Conservation (phyloP, 1,140 invertebrate species). For the Zaprionus nigranus region DNA sequence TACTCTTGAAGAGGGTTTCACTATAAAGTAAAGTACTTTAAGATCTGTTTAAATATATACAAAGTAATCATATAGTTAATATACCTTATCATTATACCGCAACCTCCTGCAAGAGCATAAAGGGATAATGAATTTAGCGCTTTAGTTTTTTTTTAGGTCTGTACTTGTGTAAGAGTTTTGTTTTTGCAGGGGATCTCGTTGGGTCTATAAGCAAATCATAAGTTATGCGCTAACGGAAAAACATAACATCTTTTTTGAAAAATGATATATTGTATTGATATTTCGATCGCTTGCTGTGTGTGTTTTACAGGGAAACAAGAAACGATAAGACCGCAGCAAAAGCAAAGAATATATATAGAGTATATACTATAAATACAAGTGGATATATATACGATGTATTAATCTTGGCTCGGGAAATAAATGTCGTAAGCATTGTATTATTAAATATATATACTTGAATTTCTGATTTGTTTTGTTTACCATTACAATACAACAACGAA, state of each 20-base stretch:
- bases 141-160: background rate
- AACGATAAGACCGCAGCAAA: background rate
- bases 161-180: background rate
- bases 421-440: slow-evolving; percentile 1
- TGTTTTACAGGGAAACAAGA: background rate
- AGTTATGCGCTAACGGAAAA: background rate
- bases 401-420: slow-evolving; percentile 1
- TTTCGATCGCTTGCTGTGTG: slow-evolving; percentile 9
- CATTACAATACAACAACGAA: slow-evolving; percentile 67
- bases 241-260: background rate
- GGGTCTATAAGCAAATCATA: background rate
- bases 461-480: slow-evolving; percentile 22
- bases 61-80: background rate
- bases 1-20: background rate
- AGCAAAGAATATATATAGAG: slow-evolving; percentile 1
- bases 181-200: background rate
- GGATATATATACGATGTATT: slow-evolving; percentile 6
- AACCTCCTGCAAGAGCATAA: background rate
- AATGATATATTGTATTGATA: slow-evolving; percentile 4
- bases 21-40: background rate
- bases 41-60: background rate
- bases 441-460: slow-evolving; percentile 41
- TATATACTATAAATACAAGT: slow-evolving; percentile 2
- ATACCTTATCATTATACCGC: background rate
- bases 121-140: slow-evolving; percentile 1